Evolutionary conservation across 2,113 vertebrate species (phyloP), one percentile per base, ranked within the genome.

Genomic region (Condylura cristata): DNA sequence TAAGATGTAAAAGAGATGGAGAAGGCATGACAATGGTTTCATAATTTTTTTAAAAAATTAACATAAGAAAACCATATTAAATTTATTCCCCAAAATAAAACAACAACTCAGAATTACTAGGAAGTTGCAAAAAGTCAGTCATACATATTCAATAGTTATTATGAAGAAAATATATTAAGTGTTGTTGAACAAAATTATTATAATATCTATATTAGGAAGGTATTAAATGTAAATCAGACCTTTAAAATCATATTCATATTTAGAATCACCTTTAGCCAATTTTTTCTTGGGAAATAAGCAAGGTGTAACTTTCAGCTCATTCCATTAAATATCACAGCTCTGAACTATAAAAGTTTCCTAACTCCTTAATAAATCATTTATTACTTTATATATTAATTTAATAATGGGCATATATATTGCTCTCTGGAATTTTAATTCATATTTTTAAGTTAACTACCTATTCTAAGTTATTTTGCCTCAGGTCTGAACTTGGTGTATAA

Each of bases 371-470:
- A 92, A 93, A 92, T 6, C 84, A 74, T 61, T 78, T 63, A 85
- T 78, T 92, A 72, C 32, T 66, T 81, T 63, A 44, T 37, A 39
- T 91, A 82, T 82, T 96, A 85, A 86, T 87, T 91, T 84, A 84
- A 75, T 71, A 71, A 44, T 65, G 10, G 0, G 48, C 44, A 92
- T 56, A 53, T 44, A 91, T 56, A 83, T 39, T 60, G 8, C 22
- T 83, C 5, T 70, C 74, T 8, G 68, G 12, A 8, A 89, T n/a
- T 90, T 89, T 78, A 93, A 91, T 89, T 75, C 16, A 58, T 1
- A 75, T 75, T 90, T 91, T 74, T 92, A 86, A 86, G 26, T 70
- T 82, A 95, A 71, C 95, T 76, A 87, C 80, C 10, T 96, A 34
- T 32, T 72, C 68, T 90, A 84, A 72, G 56, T 28, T 83, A 74